A percentile compares a stretch with the other conserved stretches of the same genome.
phyloP scores from a whole-genome alignment of 2,113 vertebrate species.

The Desmodus rotundus region DNA sequence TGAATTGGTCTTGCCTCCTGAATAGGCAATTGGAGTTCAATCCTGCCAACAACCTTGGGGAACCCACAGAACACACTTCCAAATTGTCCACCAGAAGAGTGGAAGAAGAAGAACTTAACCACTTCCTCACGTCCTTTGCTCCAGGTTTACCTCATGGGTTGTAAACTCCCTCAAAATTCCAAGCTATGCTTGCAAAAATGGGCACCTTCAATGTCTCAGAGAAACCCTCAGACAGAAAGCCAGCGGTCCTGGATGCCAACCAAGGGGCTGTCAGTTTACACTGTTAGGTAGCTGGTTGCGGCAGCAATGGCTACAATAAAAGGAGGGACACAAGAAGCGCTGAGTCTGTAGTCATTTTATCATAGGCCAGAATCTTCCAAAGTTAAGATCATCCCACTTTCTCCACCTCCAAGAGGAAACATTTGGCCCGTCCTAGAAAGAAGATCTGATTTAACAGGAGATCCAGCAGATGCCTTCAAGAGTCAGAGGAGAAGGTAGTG shows the following conservation, averaged over 20 bases:
- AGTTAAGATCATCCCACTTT: background rate
- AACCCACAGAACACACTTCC: background rate
- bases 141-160: background rate
- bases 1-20: background rate
- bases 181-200: background rate
- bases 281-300: background rate
- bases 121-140: background rate
- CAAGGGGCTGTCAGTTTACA: background rate
- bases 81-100: background rate
- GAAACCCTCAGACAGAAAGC: background rate
- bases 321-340: too few species aligned
- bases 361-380: background rate
- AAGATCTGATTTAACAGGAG: background rate
- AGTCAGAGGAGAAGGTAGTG: background rate
- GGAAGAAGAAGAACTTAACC: background rate
- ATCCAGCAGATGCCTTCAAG: background rate
- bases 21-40: background rate
- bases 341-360: background rate
- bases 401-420: background rate
- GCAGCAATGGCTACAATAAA: background rate
- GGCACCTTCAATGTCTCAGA: background rate
- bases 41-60: background rate
- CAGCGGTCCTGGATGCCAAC: background rate
- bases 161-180: background rate
- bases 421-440: background rate